Percentiles rank a stretch among this genome's conserved stretches.
Evolutionary conservation across 1,140 invertebrate species (phyloP).

Genomic region (Fopius arisanus): DNA sequence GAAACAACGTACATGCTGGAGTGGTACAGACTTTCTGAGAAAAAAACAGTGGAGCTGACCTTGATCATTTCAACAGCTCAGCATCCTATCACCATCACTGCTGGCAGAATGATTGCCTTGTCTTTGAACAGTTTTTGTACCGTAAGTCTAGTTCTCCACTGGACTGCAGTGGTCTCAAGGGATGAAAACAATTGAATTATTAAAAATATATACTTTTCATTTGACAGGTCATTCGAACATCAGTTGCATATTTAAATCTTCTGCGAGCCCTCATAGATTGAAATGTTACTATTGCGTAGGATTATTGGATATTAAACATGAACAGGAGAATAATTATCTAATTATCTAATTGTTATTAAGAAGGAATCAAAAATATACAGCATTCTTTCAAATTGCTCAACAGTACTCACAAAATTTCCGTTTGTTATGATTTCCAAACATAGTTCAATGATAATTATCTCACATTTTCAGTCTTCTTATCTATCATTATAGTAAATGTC

Average conservation of each 20-base stretch:
- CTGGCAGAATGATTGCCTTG: slow-evolving; percentile 46
- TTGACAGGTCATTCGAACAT: slow-evolving; percentile 21
- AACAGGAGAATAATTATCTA: too few species aligned
- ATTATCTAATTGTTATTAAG: too few species aligned
- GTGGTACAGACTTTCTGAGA: slow-evolving; percentile 46
- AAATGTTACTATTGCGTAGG: not conserved
- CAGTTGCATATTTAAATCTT: slow-evolving; percentile 32
- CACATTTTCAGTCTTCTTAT: too few species aligned
- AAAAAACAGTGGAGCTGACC: slow-evolving; percentile 33
- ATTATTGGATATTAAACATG: too few species aligned
- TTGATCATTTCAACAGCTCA: slow-evolving; percentile 40
- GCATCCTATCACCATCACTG: slow-evolving; percentile 44
- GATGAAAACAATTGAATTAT: not conserved
- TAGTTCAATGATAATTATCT: too few species aligned
- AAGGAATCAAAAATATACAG: too few species aligned
- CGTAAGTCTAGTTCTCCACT: slow-evolving; percentile 39
- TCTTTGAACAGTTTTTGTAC: slow-evolving; percentile 44
- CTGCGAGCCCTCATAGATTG: slow-evolving; percentile 20
- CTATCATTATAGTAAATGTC: too few species aligned
- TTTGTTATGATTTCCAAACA: too few species aligned
- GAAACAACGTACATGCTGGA: slow-evolving; percentile 39
- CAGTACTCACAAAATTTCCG: too few species aligned
- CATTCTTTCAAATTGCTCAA: too few species aligned
- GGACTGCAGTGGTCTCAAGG: not conserved
- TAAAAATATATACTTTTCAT: not conserved